Percentiles rank a stretch among this genome's conserved stretches.
phyloP scores from a whole-genome alignment of 2,888 invertebrate genomes.

The Eupithecia vulgata region DNA sequence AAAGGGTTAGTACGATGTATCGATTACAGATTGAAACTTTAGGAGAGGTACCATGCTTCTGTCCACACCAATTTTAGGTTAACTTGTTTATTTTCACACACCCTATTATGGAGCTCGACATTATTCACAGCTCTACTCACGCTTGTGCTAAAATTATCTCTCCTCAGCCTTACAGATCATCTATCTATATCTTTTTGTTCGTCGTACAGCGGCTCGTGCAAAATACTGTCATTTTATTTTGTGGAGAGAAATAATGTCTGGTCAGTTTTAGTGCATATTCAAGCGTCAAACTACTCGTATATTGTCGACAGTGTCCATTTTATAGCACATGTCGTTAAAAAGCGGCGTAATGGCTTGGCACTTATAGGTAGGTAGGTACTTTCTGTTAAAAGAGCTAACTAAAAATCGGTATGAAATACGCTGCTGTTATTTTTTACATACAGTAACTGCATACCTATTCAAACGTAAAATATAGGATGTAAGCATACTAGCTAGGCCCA shows the following conservation, averaged over 20 bases:
- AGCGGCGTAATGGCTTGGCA: constrained; percentile 23
- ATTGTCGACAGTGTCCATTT: constrained; percentile 30
- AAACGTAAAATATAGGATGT: neutral
- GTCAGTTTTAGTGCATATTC: constrained; percentile 32
- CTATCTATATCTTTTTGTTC: constrained; percentile 29
- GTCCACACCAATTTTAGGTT: constrained; percentile 59
- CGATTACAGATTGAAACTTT: constrained; percentile 59
- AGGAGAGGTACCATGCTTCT: constrained; percentile 60
- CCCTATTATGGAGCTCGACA: constrained; percentile 17
- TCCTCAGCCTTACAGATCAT: constrained; percentile 14
- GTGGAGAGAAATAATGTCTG: constrained; percentile 29
- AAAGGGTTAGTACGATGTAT: constrained; percentile 55
- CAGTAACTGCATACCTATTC: neutral
- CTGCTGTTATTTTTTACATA: neutral
- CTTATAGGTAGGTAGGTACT: neutral
- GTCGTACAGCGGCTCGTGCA: constrained; percentile 14
- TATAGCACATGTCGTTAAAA: constrained; percentile 33
- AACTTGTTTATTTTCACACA: constrained; percentile 48
- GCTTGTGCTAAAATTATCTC: constrained; percentile 14
- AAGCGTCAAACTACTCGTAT: constrained; percentile 28
- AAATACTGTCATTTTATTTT: constrained; percentile 33
- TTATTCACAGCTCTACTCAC: constrained; percentile 15
- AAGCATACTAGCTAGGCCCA: neutral
- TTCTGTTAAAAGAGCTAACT: constrained; percentile 5
- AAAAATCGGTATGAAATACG: neutral